Percentiles rank a stretch among this genome's conserved stretches.
Evolutionary conservation across 2,888 invertebrate species (phyloP).

Genomic region (Pachydiplax longipennis): DNA sequence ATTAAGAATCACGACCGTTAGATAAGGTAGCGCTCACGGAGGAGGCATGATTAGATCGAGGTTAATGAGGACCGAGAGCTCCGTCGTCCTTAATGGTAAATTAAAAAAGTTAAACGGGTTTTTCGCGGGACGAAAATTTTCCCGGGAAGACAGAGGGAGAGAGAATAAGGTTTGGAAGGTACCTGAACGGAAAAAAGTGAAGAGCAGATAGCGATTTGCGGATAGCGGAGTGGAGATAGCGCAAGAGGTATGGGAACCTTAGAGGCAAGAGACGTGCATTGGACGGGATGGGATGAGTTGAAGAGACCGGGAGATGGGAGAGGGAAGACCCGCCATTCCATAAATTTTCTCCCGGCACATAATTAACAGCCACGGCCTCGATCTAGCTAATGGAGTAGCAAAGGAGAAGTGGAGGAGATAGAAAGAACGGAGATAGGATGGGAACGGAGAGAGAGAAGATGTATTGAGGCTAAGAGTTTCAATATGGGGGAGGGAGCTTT

Average conservation of each 20-base stretch:
- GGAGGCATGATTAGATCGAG: slow-evolving; percentile 15
- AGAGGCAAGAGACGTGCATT: not conserved
- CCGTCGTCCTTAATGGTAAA: slow-evolving; percentile 24
- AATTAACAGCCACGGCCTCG: slow-evolving; percentile 30
- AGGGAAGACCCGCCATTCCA: slow-evolving; percentile 47
- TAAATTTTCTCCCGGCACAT: slow-evolving; percentile 40
- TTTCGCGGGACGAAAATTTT: slow-evolving; percentile 1
- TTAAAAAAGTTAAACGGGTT: slow-evolving; percentile 33
- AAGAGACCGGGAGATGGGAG: slow-evolving; percentile 50
- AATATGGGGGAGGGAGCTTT: not conserved
- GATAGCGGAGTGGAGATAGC: not conserved
- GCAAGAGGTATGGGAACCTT: not conserved
- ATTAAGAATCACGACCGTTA: not conserved
- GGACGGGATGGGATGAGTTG: slow-evolving; percentile 47
- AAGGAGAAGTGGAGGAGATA: slow-evolving; percentile 38
- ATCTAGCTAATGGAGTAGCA: slow-evolving; percentile 38
- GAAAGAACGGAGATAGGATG: slow-evolving; percentile 41
- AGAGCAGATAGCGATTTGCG: slow-evolving; percentile 34
- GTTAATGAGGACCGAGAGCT: slow-evolving; percentile 35
- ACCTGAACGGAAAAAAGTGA: slow-evolving; percentile 5
- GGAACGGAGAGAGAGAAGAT: not conserved
- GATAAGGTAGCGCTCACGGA: not conserved
- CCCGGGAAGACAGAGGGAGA: not conserved
- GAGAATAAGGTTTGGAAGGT: slow-evolving; percentile 14
- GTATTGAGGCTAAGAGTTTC: not conserved